phyloP scores from a whole-genome alignment of 1,140 invertebrate genomes.

The Drosophila takahashii region DNA sequence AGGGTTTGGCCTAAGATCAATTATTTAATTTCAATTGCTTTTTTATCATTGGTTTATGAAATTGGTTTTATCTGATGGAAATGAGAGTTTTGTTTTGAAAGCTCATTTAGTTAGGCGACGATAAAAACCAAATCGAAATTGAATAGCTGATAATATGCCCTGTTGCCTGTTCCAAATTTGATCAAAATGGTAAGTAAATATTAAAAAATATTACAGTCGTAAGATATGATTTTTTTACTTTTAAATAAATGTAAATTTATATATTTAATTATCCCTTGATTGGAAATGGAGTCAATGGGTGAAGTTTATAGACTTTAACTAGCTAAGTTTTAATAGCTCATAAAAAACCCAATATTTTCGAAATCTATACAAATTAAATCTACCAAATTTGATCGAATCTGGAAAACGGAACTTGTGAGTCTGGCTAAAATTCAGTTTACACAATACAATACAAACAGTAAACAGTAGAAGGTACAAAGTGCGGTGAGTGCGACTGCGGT shows the following conservation, averaged over 20 bases:
- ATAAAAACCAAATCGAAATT: slow-evolving; percentile 1
- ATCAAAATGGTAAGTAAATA: background rate
- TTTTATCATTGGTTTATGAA: background rate
- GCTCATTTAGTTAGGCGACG: slow-evolving; percentile 5
- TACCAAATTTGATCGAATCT: background rate
- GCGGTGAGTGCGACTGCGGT: slow-evolving; percentile 76
- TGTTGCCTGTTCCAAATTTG: slow-evolving; percentile 3
- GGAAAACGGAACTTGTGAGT: background rate
- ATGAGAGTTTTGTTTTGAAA: background rate
- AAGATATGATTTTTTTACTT: background rate
- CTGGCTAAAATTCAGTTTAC: slow-evolving; percentile 13
- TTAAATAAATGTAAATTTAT: background rate
- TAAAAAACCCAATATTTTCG: too few species aligned
- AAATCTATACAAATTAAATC: background rate
- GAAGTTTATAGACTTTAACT: too few species aligned
- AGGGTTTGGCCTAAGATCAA: slow-evolving; percentile 7
- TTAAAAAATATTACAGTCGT: background rate
- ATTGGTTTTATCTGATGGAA: background rate
- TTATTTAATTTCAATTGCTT: slow-evolving; percentile 4
- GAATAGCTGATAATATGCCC: background rate
- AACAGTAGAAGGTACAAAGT: slow-evolving; percentile 79
- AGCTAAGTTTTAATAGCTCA: too few species aligned
- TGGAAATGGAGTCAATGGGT: too few species aligned
- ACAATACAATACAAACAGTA: slow-evolving; percentile 73
- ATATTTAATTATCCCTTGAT: too few species aligned